Evolutionary conservation across 2,888 invertebrate species (phyloP), one percentile per base, ranked within the genome.

Genomic region (Drosophila pseudotakahashii): DNA sequence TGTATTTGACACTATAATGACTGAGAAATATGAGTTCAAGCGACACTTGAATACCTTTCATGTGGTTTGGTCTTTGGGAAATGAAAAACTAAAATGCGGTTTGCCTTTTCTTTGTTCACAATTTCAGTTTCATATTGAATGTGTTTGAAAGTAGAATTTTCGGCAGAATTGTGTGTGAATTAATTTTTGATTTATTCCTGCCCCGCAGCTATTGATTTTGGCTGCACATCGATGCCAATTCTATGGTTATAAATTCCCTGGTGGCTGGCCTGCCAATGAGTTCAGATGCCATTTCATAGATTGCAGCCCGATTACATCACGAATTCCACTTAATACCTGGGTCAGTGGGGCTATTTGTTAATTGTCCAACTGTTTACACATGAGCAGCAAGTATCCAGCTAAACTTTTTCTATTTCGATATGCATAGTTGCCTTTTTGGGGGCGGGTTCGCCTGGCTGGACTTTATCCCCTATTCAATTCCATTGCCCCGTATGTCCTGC

Each of bases 401-500:
- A 34, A 66, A 66, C 32, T 37, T 47, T 66, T n/a, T 32, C 16
- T 4, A n/a, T 39, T 66, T n/a, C 39, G n/a, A 61, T 63, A 61
- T 61, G 62, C 48, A 63, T 63, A 48, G 41, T 63, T 63, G 62
- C 45, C 36, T 14, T 30, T 30, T 10, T 32, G 32, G 3, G 42
- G 34, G 34, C 14, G 52, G 9, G 16, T 4, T 5, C 2, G 10
- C 16, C 10, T 39, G 14, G 41, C 32, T 11, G 13, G 44, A 45
- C 57, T 32, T 48, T 48, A 48, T 32, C 26, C 48, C 60, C 63
- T 50, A 80, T 82, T 79, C 80, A 77, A 77, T 82, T 82, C 82
- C 75, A 75, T 55, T 52, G 55, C 62, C 51, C 61, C 50, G 67
- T 50, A 60, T 77, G 81, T 71, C 77, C 77, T 86, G 81, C 87